phyloP scores from a whole-genome alignment of 2,113 vertebrate species.

The Hucho hucho region DNA sequence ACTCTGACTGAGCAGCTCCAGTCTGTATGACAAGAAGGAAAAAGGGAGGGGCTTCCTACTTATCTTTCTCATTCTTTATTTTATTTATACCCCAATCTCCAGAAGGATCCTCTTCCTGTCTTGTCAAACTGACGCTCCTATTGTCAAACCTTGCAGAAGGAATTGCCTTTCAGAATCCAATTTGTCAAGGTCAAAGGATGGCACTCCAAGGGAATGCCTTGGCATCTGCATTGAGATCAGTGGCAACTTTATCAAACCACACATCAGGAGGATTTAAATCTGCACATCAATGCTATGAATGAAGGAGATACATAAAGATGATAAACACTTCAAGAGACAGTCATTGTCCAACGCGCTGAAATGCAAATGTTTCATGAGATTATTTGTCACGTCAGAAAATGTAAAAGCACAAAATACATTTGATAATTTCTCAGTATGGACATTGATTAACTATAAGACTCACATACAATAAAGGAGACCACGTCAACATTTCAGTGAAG shows the following conservation, averaged over 20 bases:
- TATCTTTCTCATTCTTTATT: slow-evolving; percentile 44
- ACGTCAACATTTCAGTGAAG: not conserved
- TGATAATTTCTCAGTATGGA: not conserved
- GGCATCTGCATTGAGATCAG: slow-evolving; percentile 63
- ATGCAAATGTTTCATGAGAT: not conserved
- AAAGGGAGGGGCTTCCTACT: slow-evolving; percentile 56
- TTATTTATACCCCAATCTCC: slow-evolving; percentile 79
- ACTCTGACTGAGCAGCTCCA: slow-evolving; percentile 73
- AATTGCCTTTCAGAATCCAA: slow-evolving; percentile 81
- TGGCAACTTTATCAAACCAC: slow-evolving; percentile 74
- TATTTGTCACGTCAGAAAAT: not conserved
- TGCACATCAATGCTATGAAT: slow-evolving; percentile 11
- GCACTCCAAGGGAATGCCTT: slow-evolving; percentile 67
- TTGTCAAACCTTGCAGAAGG: slow-evolving; percentile 64
- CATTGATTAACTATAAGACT: too few relatives aligned
- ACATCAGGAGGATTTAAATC: slow-evolving; percentile 39
- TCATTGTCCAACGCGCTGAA: not conserved
- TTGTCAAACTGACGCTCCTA: slow-evolving; percentile 75
- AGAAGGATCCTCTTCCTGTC: slow-evolving; percentile 78
- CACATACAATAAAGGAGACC: not conserved
- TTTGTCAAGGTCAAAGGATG: slow-evolving; percentile 81
- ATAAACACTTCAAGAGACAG: not conserved
- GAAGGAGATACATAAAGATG: slow-evolving; percentile 8
- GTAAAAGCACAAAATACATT: not conserved
- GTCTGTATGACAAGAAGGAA: slow-evolving; percentile 60